phyloP scores from a whole-genome alignment of 2,888 invertebrate genomes.

The Plemyria rubiginata region DNA sequence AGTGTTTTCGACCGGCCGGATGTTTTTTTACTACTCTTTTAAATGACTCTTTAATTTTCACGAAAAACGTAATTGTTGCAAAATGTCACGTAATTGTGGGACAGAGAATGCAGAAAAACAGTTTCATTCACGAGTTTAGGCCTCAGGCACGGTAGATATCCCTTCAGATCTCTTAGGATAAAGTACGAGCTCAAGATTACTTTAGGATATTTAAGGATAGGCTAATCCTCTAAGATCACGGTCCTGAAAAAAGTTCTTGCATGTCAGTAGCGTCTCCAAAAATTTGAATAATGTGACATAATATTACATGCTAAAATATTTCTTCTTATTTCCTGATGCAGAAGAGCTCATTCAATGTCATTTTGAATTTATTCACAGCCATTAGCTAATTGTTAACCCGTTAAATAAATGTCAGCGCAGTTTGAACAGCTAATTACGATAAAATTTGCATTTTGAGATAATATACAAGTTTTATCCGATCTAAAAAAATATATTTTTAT shows the following conservation, averaged over 20 bases:
- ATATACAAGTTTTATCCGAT: background rate
- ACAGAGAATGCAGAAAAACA: background rate
- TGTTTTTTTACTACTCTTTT: slow-evolving; percentile 44
- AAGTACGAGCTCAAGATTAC: too few species aligned
- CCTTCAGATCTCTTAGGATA: too few species aligned
- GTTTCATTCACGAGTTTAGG: too few species aligned
- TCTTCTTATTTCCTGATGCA: too few species aligned
- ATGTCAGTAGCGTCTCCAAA: too few species aligned
- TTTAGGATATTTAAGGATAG: too few species aligned
- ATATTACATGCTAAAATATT: too few species aligned
- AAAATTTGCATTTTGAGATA: slow-evolving; percentile 10
- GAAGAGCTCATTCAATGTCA: too few species aligned
- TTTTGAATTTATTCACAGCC: background rate
- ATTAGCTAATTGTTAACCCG: background rate
- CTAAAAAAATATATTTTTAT: slow-evolving; percentile 4
- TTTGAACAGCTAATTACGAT: slow-evolving; percentile 7
- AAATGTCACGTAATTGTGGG: background rate
- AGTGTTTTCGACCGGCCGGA: slow-evolving; percentile 44
- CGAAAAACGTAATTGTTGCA: slow-evolving; percentile 7
- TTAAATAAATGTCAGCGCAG: slow-evolving; percentile 4
- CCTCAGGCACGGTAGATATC: too few species aligned
- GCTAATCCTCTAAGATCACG: too few species aligned
- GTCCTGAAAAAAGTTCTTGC: too few species aligned
- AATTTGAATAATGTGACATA: too few species aligned
- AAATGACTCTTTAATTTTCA: slow-evolving; percentile 32